Conservation (phyloP, 2,888 invertebrate species). For the Epirrhoe tristata region DNA sequence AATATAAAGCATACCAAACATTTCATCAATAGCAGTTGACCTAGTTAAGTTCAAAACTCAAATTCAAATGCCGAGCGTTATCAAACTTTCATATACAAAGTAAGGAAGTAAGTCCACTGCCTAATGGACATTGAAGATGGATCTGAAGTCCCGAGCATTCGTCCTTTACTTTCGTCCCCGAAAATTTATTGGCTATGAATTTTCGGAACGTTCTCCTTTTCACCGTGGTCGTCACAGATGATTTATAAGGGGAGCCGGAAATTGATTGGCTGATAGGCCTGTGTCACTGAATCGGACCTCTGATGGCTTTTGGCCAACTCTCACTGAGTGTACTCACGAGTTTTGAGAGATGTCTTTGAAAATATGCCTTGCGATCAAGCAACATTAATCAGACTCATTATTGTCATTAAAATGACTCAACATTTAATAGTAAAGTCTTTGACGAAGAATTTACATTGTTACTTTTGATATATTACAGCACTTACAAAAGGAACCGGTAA, state of each 20-base stretch:
- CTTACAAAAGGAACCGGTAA: background rate
- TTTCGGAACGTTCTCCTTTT: conserved; percentile 60
- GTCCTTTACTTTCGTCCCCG: conserved; percentile 39
- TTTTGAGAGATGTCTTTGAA: background rate
- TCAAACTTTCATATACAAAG: conserved; percentile 19
- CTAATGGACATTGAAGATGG: conserved; percentile 43
- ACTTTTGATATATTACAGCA: no score
- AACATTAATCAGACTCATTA: background rate
- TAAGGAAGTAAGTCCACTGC: conserved; percentile 23
- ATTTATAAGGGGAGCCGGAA: conserved; percentile 75
- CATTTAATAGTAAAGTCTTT: no score
- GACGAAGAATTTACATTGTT: no score
- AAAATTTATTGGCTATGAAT: conserved; percentile 56
- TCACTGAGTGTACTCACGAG: background rate
- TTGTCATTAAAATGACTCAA: no score
- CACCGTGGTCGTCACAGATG: conserved; percentile 67
- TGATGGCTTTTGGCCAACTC: background rate
- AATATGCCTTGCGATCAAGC: background rate
- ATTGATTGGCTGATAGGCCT: conserved; percentile 67
- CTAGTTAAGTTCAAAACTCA: conserved; percentile 2
- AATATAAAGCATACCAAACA: background rate
- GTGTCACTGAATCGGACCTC: conserved; percentile 36
- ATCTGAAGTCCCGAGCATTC: conserved; percentile 32
- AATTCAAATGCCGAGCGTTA: background rate
- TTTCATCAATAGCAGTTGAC: conserved; percentile 1